Evolutionary conservation across 2,888 invertebrate genomes (phyloP), one percentile per base, ranked within the genome.

Genomic region (Rhamphomyia laevipes): DNA sequence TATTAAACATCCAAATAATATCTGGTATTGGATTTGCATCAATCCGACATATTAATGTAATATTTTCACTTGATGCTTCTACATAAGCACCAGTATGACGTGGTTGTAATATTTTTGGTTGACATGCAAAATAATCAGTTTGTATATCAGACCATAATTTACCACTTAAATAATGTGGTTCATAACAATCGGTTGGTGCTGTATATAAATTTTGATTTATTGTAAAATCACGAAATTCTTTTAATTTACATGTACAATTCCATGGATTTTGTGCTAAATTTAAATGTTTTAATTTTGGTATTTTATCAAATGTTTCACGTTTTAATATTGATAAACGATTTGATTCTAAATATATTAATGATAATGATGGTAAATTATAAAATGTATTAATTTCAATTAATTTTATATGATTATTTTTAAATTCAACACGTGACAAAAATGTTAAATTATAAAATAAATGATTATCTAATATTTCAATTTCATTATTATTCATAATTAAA

Each of bases 181-280:
- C 80, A 6, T 74, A 72, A 62, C 89, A 88, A 31, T 79, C 76
- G 33, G 88, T 86, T 2, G 84, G 81, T 17, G 80, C 75, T 0
- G 86, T 83, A 59, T 87, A 84, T 16, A 91, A 72, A 47, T 86
- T 86, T 53, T 77, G 77, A 51, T 78, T 75, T 11, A 84, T 77
- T 13, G 81, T 79, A 78, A 84, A 88, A 61, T 86, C 82, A 43
- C 88, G 78, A 56, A 92, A 86, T 16, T 78, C 77, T 61, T 86
- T 81, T 47, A 93, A 71, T 54, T 82, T 80, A 61, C 93, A 93
- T 62, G 92, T 88, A 63, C 93, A 93, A 52, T 83, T 77, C 92
- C 92, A 93, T 0, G 85, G 86, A 64, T 93, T 93, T 53, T 82
- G 81, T 54, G 81, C 80, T 1, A 92, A 73, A 48, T 83, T 83